These are phyloP conservation scores for Limnephilus marmoratus DNA, from an alignment of 2,888 invertebrate genomes.

Conservation along the genomic window DNA sequence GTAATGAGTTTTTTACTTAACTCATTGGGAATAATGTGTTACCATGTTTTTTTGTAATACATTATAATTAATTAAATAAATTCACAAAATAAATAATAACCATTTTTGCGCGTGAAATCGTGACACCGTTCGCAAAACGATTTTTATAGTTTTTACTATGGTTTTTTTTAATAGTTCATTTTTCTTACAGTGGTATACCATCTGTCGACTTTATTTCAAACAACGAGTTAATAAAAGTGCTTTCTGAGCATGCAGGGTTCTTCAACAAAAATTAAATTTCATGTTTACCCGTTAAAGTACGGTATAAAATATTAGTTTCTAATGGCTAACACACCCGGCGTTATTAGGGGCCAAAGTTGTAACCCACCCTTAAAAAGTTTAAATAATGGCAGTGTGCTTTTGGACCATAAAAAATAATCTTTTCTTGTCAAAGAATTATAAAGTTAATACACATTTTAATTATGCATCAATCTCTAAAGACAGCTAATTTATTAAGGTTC, in stretches of 20 bases:
- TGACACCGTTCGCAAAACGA: too few relatives aligned
- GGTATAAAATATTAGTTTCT: not conserved
- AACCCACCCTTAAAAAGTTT: not conserved
- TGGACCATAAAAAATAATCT: not conserved
- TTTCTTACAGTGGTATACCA: not conserved
- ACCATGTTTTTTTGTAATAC: too few relatives aligned
- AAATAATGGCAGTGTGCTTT: not conserved
- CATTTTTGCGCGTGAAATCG: too few relatives aligned
- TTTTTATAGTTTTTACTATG: too few relatives aligned
- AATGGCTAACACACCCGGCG: not conserved
- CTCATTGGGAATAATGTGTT: too few relatives aligned
- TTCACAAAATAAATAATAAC: too few relatives aligned
- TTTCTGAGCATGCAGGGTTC: not conserved
- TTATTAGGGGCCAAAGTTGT: not conserved
- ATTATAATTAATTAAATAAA: too few relatives aligned
- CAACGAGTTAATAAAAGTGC: not conserved
- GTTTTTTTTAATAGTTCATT: not conserved
- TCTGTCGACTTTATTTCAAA: not conserved
- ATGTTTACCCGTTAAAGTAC: not conserved
- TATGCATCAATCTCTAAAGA: not conserved
- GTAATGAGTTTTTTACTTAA: too few relatives aligned
- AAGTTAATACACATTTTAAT: not conserved
- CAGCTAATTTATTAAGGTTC: too few relatives aligned
- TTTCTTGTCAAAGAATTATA: not conserved
- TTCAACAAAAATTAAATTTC: not conserved